Percentiles rank a stretch among this genome's conserved stretches.
These are phyloP conservation scores for Caenorhabditis brenneri DNA, from an alignment of 1,140 invertebrate genomes.

Conservation along the genomic window DNA sequence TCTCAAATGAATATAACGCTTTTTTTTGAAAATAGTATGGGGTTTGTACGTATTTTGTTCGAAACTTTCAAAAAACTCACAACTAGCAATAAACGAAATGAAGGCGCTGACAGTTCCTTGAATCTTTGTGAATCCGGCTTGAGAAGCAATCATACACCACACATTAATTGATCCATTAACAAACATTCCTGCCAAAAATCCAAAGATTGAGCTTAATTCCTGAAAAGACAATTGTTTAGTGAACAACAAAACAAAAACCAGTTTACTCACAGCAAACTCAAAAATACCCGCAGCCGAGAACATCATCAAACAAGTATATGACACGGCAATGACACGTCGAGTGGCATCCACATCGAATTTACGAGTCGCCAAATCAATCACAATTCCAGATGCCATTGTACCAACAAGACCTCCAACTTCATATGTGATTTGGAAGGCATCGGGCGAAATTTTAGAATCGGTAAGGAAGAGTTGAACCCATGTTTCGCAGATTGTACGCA, in stretches of 20 bases:
- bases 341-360: slow-evolving; percentile 21
- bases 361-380: slow-evolving; percentile 18
- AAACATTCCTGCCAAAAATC: slow-evolving; percentile 27
- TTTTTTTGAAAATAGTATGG: no score
- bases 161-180: slow-evolving; percentile 17
- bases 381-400: slow-evolving; percentile 22
- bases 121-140: slow-evolving; percentile 10
- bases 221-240: neutral
- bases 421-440: slow-evolving; percentile 19
- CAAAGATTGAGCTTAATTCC: slow-evolving; percentile 15
- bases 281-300: neutral
- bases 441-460: slow-evolving; percentile 10
- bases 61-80: slow-evolving; percentile 11
- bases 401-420: slow-evolving; percentile 12
- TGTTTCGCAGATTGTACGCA: slow-evolving; percentile 22
- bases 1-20: neutral
- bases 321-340: slow-evolving; percentile 9
- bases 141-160: slow-evolving; percentile 18
- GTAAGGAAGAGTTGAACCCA: slow-evolving; percentile 33
- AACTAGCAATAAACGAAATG: slow-evolving; percentile 27
- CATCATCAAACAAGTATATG: slow-evolving; percentile 20
- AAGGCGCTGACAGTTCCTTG: slow-evolving; percentile 9
- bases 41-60: no score
- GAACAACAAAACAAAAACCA: neutral
- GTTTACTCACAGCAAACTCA: neutral